phyloP scores from a whole-genome alignment of 2,888 invertebrate genomes.

The Apotomis turbidana region DNA sequence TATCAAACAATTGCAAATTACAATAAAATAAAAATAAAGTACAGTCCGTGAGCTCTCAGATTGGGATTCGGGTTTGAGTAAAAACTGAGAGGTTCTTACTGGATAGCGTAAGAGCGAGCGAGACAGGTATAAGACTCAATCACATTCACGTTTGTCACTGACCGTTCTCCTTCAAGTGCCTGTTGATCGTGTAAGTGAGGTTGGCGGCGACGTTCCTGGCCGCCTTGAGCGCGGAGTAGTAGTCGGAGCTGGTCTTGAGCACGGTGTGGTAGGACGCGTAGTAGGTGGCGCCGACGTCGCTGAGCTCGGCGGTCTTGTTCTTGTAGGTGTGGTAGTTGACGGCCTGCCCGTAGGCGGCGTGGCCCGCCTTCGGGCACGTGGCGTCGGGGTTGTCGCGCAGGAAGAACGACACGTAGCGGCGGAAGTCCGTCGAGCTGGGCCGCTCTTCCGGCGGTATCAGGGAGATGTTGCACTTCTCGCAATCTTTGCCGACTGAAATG shows the following conservation, averaged over 20 bases:
- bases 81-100: too few species aligned
- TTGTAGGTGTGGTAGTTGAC: conserved; percentile 82
- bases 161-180: conserved; percentile 77
- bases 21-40: too few species aligned
- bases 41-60: too few species aligned
- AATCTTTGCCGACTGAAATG: conserved; percentile 49
- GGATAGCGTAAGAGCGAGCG: too few species aligned
- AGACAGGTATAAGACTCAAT: too few species aligned
- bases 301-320: conserved; percentile 53
- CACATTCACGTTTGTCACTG: not conserved
- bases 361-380: conserved; percentile 91
- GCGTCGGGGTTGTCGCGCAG: conserved; percentile 91
- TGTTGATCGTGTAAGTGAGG: conserved; percentile 90
- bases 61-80: too few species aligned
- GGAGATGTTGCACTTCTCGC: conserved; percentile 80
- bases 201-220: conserved; percentile 92
- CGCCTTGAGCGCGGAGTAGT: conserved; percentile 92
- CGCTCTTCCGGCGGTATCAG: conserved; percentile 78
- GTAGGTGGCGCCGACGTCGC: conserved; percentile 89
- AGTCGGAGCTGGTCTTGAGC: conserved; percentile 94
- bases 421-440: conserved; percentile 86
- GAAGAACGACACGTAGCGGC: conserved; percentile 91
- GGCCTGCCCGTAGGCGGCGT: conserved; percentile 91
- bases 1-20: too few species aligned
- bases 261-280: conserved; percentile 97